These are phyloP conservation scores for Hozukius guyotensis DNA, from an alignment of 2,797 vertebrate genomes.

Conservation along the genomic window DNA sequence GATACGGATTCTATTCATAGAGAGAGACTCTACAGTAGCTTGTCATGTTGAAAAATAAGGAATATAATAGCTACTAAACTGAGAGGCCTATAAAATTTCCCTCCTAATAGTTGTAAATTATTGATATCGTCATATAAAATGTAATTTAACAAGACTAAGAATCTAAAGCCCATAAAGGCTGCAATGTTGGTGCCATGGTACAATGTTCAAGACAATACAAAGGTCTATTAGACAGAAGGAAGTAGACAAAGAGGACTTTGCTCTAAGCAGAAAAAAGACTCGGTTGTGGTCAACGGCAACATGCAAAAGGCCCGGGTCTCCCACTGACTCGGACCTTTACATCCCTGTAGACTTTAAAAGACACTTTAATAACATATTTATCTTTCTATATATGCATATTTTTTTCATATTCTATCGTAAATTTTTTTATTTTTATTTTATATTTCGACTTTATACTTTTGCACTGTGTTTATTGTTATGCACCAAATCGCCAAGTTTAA, in stretches of 20 bases:
- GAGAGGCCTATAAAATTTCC: conserved; percentile 50
- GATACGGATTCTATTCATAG: conserved; percentile 69
- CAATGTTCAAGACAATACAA: neutral
- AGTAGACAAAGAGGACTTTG: neutral
- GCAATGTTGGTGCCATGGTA: neutral
- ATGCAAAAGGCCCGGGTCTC: too few species aligned
- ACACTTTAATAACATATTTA: neutral
- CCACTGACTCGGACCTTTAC: too few species aligned
- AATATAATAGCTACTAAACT: conserved; percentile 62
- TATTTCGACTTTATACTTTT: neutral
- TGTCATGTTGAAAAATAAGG: conserved; percentile 65
- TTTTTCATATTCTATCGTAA: neutral
- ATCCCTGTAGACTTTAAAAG: too few species aligned
- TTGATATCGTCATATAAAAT: conserved; percentile 54
- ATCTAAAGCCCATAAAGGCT: neutral
- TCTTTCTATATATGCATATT: neutral
- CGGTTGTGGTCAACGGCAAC: too few species aligned
- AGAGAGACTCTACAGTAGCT: conserved; percentile 33
- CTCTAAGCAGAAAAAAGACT: neutral
- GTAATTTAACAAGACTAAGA: conserved; percentile 32
- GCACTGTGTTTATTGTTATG: neutral
- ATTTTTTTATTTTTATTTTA: neutral
- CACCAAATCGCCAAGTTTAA: neutral
- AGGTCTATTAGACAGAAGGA: neutral
- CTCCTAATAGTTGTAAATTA: conserved; percentile 52